A percentile compares a stretch with the other conserved stretches of the same genome.
Conservation (phyloP, 92 coral and sea anemone species). For the Bergia sp. region DNA sequence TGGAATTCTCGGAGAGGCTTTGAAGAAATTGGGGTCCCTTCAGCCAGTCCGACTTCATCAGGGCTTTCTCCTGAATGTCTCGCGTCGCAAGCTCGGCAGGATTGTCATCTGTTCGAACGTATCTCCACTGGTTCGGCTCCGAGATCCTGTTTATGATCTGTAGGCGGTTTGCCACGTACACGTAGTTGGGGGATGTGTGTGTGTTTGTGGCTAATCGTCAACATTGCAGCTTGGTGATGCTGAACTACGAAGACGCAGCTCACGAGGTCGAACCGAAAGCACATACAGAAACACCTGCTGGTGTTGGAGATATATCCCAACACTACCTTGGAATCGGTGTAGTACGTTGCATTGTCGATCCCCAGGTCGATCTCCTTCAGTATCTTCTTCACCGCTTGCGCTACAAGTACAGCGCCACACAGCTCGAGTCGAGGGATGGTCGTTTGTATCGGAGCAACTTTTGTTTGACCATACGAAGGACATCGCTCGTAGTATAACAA, state of each 20-base stretch:
- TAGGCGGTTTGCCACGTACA: slow-evolving; percentile 51
- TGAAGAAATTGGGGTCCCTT: background rate
- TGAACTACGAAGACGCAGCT: too few relatives aligned
- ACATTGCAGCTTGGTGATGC: too few relatives aligned
- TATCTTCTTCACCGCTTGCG: background rate
- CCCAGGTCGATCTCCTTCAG: slow-evolving; percentile 14
- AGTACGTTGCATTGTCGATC: slow-evolving; percentile 34
- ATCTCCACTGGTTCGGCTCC: slow-evolving; percentile 42
- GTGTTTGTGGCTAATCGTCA: background rate
- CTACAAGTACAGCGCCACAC: background rate
- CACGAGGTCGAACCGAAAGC: too few relatives aligned
- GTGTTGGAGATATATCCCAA: background rate
- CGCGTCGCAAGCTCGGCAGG: slow-evolving; percentile 57
- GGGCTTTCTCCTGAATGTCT: background rate
- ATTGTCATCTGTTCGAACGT: slow-evolving; percentile 27
- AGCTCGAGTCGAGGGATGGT: too few relatives aligned
- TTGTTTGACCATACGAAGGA: too few relatives aligned
- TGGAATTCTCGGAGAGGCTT: background rate
- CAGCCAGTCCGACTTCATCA: slow-evolving; percentile 36
- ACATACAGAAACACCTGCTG: slow-evolving; percentile 18
- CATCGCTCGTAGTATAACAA: too few relatives aligned
- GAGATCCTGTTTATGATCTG: slow-evolving; percentile 39
- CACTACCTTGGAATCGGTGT: slow-evolving; percentile 21
- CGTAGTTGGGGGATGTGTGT: slow-evolving; percentile 39
- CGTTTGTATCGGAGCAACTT: too few relatives aligned